Evolutionary conservation across 92 coral and sea anemone genomes (phyloP).

Genomic region (Phymanthus crucifer): DNA sequence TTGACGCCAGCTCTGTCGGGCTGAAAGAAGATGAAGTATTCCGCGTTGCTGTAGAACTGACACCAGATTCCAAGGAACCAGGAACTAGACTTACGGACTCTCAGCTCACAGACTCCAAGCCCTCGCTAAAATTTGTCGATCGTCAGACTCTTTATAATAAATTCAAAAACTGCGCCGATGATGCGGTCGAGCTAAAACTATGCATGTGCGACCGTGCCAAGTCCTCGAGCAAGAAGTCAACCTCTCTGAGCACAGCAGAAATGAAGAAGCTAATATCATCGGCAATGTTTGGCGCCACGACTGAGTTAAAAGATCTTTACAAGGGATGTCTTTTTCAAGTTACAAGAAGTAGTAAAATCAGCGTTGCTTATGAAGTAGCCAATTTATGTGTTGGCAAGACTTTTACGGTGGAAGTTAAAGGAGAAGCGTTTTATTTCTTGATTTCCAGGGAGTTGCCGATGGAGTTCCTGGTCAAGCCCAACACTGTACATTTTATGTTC

Average conservation of each 20-base stretch:
- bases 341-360: constrained; percentile 38
- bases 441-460: constrained; percentile 35
- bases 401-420: constrained; percentile 25
- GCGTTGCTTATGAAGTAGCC: constrained; percentile 41
- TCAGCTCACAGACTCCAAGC: constrained; percentile 30
- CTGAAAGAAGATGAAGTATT: constrained; percentile 62
- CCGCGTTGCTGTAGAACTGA: constrained; percentile 48
- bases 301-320: constrained; percentile 31
- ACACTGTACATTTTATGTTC: constrained; percentile 46
- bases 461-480: constrained; percentile 39
- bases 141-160: constrained; percentile 33
- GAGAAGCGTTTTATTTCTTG: constrained; percentile 24
- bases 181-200: constrained; percentile 70
- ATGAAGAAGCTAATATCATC: constrained; percentile 10
- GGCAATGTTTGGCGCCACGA: constrained; percentile 46
- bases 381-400: constrained; percentile 41
- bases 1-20: constrained; percentile 42
- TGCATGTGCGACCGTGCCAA: constrained; percentile 58
- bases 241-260: background rate
- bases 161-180: constrained; percentile 57
- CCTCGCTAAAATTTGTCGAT: constrained; percentile 11
- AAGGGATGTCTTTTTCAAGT: constrained; percentile 50
- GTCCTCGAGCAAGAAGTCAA: background rate
- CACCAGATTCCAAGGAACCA: too few species aligned
- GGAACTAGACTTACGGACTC: too few species aligned